Evolutionary conservation across 1,140 invertebrate genomes (phyloP), one percentile per base, ranked within the genome.

Genomic region (Holcopasites calliopsidis): DNA sequence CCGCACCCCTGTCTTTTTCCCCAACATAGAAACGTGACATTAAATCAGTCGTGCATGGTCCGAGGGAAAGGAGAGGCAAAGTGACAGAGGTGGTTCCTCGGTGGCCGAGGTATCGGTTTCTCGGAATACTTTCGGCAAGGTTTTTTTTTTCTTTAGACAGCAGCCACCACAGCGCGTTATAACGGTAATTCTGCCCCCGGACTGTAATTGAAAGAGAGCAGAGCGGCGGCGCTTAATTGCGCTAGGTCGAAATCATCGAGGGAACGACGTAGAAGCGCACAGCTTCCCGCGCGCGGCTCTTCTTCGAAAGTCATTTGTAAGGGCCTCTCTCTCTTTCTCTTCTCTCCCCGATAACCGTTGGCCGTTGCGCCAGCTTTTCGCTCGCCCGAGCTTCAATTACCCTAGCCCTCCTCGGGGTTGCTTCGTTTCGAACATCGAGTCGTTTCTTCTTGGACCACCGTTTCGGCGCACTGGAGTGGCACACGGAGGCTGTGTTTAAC

Each of bases 181-280:
- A 86, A 85, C 83, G 85, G 82, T 81, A 79, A 86, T 85, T 85
- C 77, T 60, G 65, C 28, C 40, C n/a, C 38, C 75, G 71, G 54
- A 61, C 74, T 62, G 82, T 84, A 86, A 86, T 86, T 86, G 84
- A 87, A 84, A 84, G 84, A 84, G 82, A 82, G 72, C 82, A 83
- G 47, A 50, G 70, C 72, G 66, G 77, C 58, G 52, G 40, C 76
- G 77, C 71, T 86, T 87, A 87, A 87, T 86, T 86, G 85, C 85
- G 65, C 77, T 81, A 82, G 84, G 84, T 78, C 78, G 77, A 86
- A 85, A 87, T 86, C 66, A 71, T 83, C 76, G 65, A 66, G 81
- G 35, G 80, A 80, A 71, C 77, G 71, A 21, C 52, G 68, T 13
- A 13, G 13, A 21, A 16, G 11, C 26, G 38, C 23, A 23, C 23